Evolutionary conservation across 2,888 invertebrate genomes (phyloP).

Genomic region (Carpatolechia fugitivella): DNA sequence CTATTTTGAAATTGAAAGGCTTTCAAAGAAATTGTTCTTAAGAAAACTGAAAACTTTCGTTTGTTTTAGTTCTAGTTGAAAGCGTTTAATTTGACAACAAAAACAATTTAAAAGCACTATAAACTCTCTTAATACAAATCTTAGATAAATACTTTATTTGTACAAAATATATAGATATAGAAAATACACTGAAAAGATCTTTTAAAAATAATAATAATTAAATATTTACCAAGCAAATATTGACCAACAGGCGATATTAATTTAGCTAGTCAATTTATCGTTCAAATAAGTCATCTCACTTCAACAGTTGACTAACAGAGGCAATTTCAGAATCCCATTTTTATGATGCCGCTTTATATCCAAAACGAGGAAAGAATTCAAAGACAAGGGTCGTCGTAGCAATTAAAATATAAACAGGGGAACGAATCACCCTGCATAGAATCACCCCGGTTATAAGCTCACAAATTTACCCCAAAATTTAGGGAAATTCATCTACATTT

Average conservation of each 20-base stretch:
- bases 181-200: too few species aligned
- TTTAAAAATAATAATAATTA: too few species aligned
- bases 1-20: too few species aligned
- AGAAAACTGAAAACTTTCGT: too few species aligned
- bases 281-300: not conserved
- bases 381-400: constrained; percentile 33
- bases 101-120: too few species aligned
- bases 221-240: not conserved
- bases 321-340: not conserved
- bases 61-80: too few species aligned
- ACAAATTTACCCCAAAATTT: constrained; percentile 29
- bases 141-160: too few species aligned
- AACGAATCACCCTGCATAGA: constrained; percentile 16
- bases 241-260: not conserved
- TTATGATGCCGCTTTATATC: constrained; percentile 1
- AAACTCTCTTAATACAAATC: too few species aligned
- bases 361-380: constrained; percentile 19
- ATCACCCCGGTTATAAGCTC: constrained; percentile 26
- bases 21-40: too few species aligned
- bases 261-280: not conserved
- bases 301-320: not conserved
- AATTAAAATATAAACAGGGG: constrained; percentile 49
- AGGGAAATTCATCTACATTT: constrained; percentile 40
- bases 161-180: too few species aligned
- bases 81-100: too few species aligned